Percentiles rank a stretch among this genome's conserved stretches.
These are phyloP conservation scores for Polyodon spathula DNA, from an alignment of 2,113 vertebrate genomes.

Conservation along the genomic window DNA sequence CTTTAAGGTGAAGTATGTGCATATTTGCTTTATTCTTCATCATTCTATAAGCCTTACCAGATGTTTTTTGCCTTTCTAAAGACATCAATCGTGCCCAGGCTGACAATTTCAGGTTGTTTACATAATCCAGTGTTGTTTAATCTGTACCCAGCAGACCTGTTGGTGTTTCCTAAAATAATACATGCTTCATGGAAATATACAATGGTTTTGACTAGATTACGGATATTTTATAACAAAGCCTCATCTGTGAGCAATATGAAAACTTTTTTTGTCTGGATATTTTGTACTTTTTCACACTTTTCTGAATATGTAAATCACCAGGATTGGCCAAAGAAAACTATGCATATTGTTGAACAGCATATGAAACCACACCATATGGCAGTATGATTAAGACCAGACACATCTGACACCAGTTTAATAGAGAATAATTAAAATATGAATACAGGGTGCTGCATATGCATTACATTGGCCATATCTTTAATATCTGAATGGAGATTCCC, in stretches of 20 bases:
- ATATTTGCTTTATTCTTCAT: constrained; percentile 21
- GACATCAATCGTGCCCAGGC: constrained; percentile 48
- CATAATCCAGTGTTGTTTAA: constrained; percentile 58
- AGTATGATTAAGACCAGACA: not conserved
- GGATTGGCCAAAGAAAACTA: too few relatives aligned
- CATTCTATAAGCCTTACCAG: constrained; percentile 52
- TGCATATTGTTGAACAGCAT: too few relatives aligned
- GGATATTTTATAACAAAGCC: not conserved
- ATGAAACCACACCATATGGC: too few relatives aligned
- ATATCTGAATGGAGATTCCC: too few relatives aligned
- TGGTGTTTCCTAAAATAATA: constrained; percentile 26
- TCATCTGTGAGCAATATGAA: not conserved
- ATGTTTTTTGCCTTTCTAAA: constrained; percentile 54
- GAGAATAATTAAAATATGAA: too few relatives aligned
- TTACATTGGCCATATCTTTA: too few relatives aligned
- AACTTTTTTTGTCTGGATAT: constrained; percentile 27
- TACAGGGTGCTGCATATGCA: too few relatives aligned
- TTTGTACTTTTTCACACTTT: constrained; percentile 4
- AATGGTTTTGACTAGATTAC: constrained; percentile 46
- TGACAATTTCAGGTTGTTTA: constrained; percentile 49
- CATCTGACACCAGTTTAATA: not conserved
- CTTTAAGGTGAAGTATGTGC: not conserved
- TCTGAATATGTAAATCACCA: not conserved
- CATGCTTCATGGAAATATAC: constrained; percentile 32
- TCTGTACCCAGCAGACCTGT: constrained; percentile 50